phyloP scores from a whole-genome alignment of 2,113 vertebrate species.

The Synodontis membranacea region DNA sequence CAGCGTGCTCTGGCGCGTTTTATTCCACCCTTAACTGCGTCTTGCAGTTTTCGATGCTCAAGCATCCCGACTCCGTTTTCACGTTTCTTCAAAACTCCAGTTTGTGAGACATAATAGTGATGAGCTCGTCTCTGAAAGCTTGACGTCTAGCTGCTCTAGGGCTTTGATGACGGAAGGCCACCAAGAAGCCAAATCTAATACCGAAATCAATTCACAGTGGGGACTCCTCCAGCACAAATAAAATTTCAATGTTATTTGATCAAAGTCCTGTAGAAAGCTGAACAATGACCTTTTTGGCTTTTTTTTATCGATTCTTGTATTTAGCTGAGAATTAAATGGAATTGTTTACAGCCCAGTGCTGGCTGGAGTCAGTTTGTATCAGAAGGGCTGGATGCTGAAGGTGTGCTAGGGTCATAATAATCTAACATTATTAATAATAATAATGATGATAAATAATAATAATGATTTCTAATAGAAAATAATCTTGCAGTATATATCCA shows the following conservation, averaged over 20 bases:
- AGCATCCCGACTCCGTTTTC: background rate
- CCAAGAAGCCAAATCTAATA: constrained; percentile 49
- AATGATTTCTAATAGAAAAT: background rate
- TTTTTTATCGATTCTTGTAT: constrained; percentile 34
- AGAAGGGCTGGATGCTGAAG: background rate
- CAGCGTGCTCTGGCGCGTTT: background rate
- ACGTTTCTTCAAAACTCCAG: background rate
- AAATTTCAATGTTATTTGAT: constrained; percentile 52
- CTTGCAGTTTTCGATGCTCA: background rate
- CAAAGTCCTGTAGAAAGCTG: constrained; percentile 33
- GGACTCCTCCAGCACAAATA: constrained; percentile 49
- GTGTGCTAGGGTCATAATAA: background rate
- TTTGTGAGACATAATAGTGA: background rate
- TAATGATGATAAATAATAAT: too few species aligned
- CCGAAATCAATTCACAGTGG: constrained; percentile 48
- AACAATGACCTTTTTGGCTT: constrained; percentile 44
- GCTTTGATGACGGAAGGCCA: constrained; percentile 42
- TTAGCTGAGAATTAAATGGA: constrained; percentile 23
- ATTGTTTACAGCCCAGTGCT: constrained; percentile 1
- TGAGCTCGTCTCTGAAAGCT: background rate
- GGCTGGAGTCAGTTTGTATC: background rate
- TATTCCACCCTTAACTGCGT: background rate
- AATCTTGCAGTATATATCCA: background rate
- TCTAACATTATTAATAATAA: background rate
- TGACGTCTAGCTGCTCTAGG: constrained; percentile 16